Conservation (phyloP, 2,888 invertebrate species). For the Mesorhabditis belari region DNA sequence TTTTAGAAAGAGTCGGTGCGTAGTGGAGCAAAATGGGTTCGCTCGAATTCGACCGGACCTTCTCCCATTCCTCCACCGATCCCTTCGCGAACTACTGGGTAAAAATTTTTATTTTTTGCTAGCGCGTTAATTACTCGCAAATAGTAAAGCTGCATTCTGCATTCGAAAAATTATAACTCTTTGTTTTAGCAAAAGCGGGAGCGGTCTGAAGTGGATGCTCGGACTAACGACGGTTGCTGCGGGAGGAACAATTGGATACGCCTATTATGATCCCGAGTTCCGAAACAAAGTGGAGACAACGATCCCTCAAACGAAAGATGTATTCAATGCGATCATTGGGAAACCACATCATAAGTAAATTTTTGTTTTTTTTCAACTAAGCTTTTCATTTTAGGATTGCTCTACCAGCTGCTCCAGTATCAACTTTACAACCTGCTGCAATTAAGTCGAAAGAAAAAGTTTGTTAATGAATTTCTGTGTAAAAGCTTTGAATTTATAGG, state of each 20-base stretch:
- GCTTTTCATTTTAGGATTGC: neutral
- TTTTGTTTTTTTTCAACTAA: conserved; percentile 3
- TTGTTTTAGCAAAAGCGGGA: conserved; percentile 28
- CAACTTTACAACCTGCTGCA: neutral
- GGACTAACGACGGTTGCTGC: conserved; percentile 24
- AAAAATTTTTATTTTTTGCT: neutral
- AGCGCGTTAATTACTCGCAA: too few species aligned
- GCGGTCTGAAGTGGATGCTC: conserved; percentile 18
- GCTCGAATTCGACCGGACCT: conserved; percentile 22
- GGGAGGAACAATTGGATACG: conserved; percentile 41
- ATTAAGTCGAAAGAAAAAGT: too few species aligned
- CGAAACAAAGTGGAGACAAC: conserved; percentile 31
- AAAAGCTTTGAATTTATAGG: conserved; percentile 3
- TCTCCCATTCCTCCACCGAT: conserved; percentile 2
- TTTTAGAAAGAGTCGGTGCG: conserved; percentile 27
- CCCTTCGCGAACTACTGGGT: conserved; percentile 5
- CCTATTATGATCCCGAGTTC: conserved; percentile 41
- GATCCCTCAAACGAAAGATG: conserved; percentile 30
- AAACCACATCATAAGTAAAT: conserved; percentile 1
- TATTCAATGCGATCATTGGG: conserved; percentile 34
- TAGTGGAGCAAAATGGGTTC: conserved; percentile 16
- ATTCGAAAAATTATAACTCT: neutral
- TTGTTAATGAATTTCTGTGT: too few species aligned
- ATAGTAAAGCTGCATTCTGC: neutral
- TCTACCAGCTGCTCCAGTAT: neutral